phyloP scores from a whole-genome alignment of 2,113 vertebrate species.

The Sebastes schlegelii region DNA sequence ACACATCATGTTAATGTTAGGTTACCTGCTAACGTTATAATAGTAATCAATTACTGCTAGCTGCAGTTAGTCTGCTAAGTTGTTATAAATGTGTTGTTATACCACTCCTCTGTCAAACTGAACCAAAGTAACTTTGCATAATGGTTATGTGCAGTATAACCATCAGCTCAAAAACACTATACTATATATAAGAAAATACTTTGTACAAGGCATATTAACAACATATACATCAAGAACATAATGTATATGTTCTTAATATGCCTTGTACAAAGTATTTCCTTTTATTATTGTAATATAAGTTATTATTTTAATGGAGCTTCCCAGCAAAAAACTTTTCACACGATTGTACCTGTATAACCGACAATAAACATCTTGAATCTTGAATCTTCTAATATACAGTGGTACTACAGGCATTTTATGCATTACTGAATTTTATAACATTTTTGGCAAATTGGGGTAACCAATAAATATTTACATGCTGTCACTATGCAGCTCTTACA shows the following conservation, averaged over 20 bases:
- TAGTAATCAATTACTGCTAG: too few species aligned
- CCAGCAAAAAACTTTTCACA: too few species aligned
- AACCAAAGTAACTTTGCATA: background rate
- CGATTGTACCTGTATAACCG: too few species aligned
- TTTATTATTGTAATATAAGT: too few species aligned
- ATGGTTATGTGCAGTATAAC: background rate
- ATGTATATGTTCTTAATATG: too few species aligned
- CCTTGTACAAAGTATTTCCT: too few species aligned
- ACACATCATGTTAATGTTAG: background rate
- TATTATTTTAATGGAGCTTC: too few species aligned
- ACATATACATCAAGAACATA: too few species aligned
- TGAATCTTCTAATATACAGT: background rate
- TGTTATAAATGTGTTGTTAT: background rate
- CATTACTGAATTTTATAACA: background rate
- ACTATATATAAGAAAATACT: too few species aligned
- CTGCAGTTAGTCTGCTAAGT: background rate
- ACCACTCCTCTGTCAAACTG: background rate
- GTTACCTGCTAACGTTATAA: background rate
- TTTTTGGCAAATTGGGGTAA: background rate
- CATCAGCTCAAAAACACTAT: background rate
- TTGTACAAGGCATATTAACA: too few species aligned
- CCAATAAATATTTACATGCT: background rate
- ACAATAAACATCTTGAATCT: too few species aligned
- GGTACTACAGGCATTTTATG: background rate
- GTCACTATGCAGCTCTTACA: background rate